Evolutionary conservation across 2,888 invertebrate species (phyloP).

Genomic region (Pterostichus niger): DNA sequence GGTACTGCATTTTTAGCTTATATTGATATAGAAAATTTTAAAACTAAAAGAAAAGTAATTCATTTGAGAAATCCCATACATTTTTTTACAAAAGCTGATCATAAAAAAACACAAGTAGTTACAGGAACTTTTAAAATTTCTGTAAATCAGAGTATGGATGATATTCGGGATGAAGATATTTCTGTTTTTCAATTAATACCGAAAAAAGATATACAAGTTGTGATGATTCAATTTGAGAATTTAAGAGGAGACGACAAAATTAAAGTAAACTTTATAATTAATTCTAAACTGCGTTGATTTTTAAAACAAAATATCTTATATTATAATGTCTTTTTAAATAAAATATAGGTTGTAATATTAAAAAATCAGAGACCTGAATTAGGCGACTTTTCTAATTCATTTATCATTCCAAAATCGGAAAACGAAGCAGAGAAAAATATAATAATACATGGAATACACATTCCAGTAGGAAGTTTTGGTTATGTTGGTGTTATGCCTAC

Average conservation of each 20-base stretch:
- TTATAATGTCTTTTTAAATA: not conserved
- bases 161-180: constrained; percentile 19
- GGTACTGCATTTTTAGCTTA: not conserved
- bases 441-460: constrained; percentile 1
- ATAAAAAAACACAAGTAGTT: constrained; percentile 4
- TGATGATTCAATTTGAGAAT: constrained; percentile 11
- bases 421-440: not conserved
- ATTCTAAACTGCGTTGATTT: not conserved
- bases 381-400: constrained; percentile 34
- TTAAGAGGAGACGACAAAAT: constrained; percentile 2
- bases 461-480: constrained; percentile 28
- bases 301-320: not conserved
- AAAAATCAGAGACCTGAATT: constrained; percentile 33
- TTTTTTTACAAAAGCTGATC: not conserved
- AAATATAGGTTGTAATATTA: constrained; percentile 51
- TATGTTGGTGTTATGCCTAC: constrained; percentile 54
- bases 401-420: not conserved
- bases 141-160: not conserved
- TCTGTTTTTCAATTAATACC: constrained; percentile 7
- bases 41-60: not conserved
- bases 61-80: not conserved
- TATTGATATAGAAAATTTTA: not conserved
- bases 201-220: not conserved
- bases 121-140: not conserved
- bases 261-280: constrained; percentile 6